Base-by-base conservation (phyloP, 2,888 invertebrate species). In the Autographa pulchrina region DNA sequence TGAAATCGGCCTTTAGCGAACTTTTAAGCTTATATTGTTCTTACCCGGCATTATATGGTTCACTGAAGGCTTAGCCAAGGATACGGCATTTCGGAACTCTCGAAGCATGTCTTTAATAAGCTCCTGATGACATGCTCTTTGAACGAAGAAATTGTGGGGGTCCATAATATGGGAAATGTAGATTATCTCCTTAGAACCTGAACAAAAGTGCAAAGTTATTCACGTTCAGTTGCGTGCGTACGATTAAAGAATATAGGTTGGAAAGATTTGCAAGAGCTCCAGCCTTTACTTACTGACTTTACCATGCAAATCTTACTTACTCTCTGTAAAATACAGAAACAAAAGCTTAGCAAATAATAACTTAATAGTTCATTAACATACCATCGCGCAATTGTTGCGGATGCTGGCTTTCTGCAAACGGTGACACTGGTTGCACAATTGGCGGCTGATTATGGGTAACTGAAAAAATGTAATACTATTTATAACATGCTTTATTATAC, bases 111-210 rank as follows among this genome's bases (percentile, higher is more conserved):
- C 93, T 75, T 94, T 92, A 0, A 95, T 91, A 61, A 89, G 68
- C 0, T 75, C 74, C 82, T 94, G 94, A 54, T 91, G 91, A 72
- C 91, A 90, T 0, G 91, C 88, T 58, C 93, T 85, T 84, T 97
- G 97, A 2, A 97, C 96, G 85, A 95, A 97, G 87, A 98, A 97
- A 70, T 96, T 91, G 65, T 96, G 94, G 0, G 97, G 97, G 67
- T 96, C 94, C 56, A 94, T 91, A n/a, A 97, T 96, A 83, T 97
- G 96, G 0, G 96, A 96, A 41, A 97, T 94, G 81, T 93, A 92
- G 38, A 96, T 95, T 63, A 94, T 79, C 78, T 96, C 96, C 77
- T 93, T 92, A 5, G 92, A 86, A 52, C 96, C 96, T 96, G 88
- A 4, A 78, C 11, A 11, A 38, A 38, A 38, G 38, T 38, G 11